Conservation (phyloP, 2,113 vertebrate genomes). For the Phaethornis superciliosus region DNA sequence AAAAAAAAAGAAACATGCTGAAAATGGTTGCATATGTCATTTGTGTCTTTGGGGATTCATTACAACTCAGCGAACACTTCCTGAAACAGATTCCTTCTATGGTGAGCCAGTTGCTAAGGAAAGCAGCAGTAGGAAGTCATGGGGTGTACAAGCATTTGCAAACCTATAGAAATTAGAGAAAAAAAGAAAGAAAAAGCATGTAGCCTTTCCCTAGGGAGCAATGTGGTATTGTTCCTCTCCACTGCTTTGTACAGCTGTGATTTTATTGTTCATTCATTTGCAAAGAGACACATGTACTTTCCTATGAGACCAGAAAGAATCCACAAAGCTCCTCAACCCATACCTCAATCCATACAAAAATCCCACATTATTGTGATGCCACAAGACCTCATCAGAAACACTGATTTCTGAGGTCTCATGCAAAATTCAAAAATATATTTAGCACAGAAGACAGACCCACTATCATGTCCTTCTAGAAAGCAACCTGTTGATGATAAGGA, state of each 20-base stretch:
- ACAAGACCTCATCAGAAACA: background rate
- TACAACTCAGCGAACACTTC: background rate
- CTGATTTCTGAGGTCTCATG: background rate
- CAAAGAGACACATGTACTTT: background rate
- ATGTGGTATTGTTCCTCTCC: background rate
- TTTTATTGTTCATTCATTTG: conserved; percentile 22
- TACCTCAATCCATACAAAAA: background rate
- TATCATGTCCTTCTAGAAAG: background rate
- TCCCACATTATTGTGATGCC: background rate
- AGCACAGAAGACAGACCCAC: background rate
- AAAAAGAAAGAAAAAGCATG: background rate
- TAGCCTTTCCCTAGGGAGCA: background rate
- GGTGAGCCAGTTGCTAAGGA: background rate
- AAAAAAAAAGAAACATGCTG: background rate
- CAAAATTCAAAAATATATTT: background rate
- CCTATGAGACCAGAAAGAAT: background rate
- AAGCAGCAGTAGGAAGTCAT: background rate
- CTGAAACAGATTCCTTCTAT: background rate
- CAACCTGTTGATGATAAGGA: background rate
- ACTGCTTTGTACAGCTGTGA: background rate
- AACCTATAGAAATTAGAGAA: background rate
- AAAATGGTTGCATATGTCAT: background rate
- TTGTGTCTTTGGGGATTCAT: conserved; percentile 1
- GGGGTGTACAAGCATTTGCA: background rate
- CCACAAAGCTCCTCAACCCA: background rate